phyloP scores from a whole-genome alignment of 53 echinoderm and acorn worm species.

The Hippasteria phrygiana region DNA sequence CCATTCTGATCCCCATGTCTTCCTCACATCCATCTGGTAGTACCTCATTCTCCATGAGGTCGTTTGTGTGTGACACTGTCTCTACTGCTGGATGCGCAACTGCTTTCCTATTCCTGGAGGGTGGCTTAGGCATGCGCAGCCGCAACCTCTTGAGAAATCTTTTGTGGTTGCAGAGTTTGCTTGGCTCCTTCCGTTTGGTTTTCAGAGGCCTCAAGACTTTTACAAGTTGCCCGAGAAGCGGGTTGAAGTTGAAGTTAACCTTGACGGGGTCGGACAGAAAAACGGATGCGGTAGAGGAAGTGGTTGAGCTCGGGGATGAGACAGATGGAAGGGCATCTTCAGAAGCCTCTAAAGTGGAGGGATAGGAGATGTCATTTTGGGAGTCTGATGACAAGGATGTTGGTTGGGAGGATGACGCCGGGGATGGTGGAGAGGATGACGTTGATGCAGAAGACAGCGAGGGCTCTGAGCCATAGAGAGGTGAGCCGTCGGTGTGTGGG shows the following conservation, averaged over 20 bases:
- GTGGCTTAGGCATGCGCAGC: conserved; percentile 39
- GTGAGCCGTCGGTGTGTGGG: background rate
- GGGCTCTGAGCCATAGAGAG: conserved; percentile 15
- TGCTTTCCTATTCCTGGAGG: background rate
- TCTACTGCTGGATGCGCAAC: background rate
- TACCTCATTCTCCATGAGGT: conserved; percentile 44
- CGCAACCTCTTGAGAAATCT: conserved; percentile 45
- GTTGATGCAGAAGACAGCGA: background rate
- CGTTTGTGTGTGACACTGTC: conserved; percentile 5
- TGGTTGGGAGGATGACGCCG: conserved; percentile 1
- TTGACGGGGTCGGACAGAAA: background rate
- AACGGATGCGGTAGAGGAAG: background rate
- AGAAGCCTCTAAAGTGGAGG: background rate
- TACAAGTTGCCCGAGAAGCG: conserved; percentile 43
- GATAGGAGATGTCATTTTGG: background rate
- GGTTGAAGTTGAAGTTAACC: conserved; percentile 29
- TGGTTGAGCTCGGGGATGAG: background rate
- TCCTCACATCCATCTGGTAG: background rate
- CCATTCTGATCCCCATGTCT: conserved; percentile 6
- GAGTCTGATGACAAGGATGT: conserved; percentile 3
- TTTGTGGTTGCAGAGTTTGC: background rate
- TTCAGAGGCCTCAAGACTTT: conserved; percentile 32
- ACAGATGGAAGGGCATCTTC: background rate
- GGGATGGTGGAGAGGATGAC: background rate
- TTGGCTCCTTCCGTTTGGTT: background rate